Conservation (phyloP, 35 echinoderm and acorn worm genomes). For the Heliocidaris tuberculata region DNA sequence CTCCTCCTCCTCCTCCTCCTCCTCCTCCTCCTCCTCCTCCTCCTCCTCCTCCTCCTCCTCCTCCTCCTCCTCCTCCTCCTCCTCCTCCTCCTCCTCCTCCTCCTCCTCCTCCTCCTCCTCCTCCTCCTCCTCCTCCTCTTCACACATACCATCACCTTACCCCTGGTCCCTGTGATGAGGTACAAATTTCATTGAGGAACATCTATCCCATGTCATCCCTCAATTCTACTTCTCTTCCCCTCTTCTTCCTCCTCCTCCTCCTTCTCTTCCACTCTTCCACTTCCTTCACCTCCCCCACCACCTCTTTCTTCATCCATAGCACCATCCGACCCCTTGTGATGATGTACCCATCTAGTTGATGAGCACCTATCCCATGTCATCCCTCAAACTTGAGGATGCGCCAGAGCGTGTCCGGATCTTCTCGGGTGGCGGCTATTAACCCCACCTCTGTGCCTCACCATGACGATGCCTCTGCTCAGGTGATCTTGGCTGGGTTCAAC, state of each 20-base stretch:
- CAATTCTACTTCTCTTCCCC: neutral
- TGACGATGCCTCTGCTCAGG: neutral
- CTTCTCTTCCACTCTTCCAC: neutral
- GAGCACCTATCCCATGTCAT: neutral
- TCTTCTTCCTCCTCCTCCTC: neutral
- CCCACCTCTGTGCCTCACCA: neutral
- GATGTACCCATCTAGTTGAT: neutral
- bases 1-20: constrained; percentile 9
- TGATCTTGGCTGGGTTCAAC: neutral
- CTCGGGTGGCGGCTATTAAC: constrained; percentile 6
- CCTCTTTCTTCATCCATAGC: neutral
- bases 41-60: neutral
- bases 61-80: neutral
- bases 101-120: too few relatives aligned
- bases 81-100: too few relatives aligned
- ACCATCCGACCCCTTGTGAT: neutral
- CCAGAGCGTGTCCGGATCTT: neutral
- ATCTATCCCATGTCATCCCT: neutral
- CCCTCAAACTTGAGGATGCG: neutral
- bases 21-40: neutral
- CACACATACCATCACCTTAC: neutral
- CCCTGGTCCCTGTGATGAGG: neutral
- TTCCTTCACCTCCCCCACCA: neutral
- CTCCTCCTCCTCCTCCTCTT: neutral
- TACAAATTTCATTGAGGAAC: neutral